Base-by-base conservation (phyloP, 1,140 invertebrate species). In the Drosophila asahinai region DNA sequence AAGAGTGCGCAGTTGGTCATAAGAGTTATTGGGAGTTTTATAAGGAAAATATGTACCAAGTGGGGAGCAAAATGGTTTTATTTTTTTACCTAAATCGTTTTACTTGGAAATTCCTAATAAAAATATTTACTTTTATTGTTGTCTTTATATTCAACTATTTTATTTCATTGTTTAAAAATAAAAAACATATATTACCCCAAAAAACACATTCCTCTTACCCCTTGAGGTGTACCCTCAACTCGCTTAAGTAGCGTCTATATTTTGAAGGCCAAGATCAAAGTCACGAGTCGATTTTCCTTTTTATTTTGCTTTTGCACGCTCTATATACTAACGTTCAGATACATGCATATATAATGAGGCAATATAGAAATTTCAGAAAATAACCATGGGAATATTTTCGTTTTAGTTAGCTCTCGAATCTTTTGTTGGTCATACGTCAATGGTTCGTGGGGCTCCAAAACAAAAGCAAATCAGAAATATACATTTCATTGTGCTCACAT, bases 241-340 rank as follows among this genome's bases (percentile, higher is more conserved):
- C 19, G 30, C 15, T 1, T 15, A 17, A 19, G 51, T 40, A 22
- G 61, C 43, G 49, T 80, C 74, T 72, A 62, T 27, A 60, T 48
- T 80, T 80, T 90, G 86, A 90, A 90, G 86, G 86, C 82, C 82
- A 90, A 81, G 81, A 90, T 89, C 84, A 89, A 84, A 84, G 86
- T 89, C 86, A 81, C 86, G 80, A 67, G 78, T 49, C 65, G 72
- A 77, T 51, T 71, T 71, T 62, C 8, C 27, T 30, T 61, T 57
- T 63, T 48, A 12, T 49, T 40, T 43, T 64, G 65, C 22, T 17
- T 61, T 43, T 38, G 49, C 30, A 52, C 57, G 59, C 48, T 83
- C 64, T 75, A 74, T 54, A 68, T 78, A 54, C 57, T 57, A 55
- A 7, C 19, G 19, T 64, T 62, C 27, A 11, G 52, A 75, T 54